Evolutionary conservation across 2,797 vertebrate species (phyloP).

Genomic region (Oryzias sinensis): DNA sequence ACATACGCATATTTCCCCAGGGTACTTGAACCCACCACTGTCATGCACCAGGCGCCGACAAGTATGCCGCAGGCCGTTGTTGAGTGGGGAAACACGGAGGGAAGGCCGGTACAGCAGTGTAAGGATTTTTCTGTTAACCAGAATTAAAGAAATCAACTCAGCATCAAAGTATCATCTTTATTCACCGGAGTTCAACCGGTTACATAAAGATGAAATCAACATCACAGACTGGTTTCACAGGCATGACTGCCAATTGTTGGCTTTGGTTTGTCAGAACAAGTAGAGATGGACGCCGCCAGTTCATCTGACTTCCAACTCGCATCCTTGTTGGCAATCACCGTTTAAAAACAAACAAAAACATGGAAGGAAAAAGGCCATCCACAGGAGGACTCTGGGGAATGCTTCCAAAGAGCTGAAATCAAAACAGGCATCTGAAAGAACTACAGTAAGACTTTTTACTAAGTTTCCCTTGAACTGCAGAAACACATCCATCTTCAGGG

Average conservation of each 20-base stretch:
- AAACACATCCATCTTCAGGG: constrained; percentile 48
- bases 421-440: constrained; percentile 36
- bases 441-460: constrained; percentile 54
- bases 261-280: constrained; percentile 62
- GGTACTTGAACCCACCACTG: too few relatives aligned
- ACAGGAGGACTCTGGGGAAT: constrained; percentile 61
- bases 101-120: too few relatives aligned
- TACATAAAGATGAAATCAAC: constrained; percentile 13
- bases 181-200: too few relatives aligned
- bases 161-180: too few relatives aligned
- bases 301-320: constrained; percentile 31
- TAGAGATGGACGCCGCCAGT: constrained; percentile 31
- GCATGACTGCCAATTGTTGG: constrained; percentile 41
- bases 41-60: too few relatives aligned
- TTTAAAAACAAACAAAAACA: constrained; percentile 4
- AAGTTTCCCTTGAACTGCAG: constrained; percentile 50
- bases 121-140: too few relatives aligned
- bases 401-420: constrained; percentile 51
- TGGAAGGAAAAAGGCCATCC: constrained; percentile 31
- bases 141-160: too few relatives aligned
- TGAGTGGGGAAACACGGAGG: too few relatives aligned
- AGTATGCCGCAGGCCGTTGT: too few relatives aligned
- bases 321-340: constrained; percentile 47
- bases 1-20: constrained; percentile 36
- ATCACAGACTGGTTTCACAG: constrained; percentile 48